Evolutionary conservation across 2,113 vertebrate species (phyloP).

Genomic region (Ondatra zibethicus): DNA sequence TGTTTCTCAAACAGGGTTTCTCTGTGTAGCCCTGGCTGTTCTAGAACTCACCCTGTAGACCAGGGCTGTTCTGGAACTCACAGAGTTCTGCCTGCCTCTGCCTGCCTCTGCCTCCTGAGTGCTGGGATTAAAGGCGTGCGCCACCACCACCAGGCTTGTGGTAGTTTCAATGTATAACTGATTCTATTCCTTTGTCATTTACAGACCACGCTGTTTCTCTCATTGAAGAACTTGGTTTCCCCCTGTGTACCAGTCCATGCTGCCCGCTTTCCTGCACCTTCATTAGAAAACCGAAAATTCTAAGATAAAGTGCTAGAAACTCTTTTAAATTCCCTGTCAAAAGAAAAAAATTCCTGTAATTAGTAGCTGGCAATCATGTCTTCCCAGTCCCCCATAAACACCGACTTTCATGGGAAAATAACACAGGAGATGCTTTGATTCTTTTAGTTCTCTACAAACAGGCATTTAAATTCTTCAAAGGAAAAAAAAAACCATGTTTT

Average conservation of each 20-base stretch:
- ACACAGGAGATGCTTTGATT: not conserved
- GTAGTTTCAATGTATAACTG: not conserved
- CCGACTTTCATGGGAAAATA: not conserved
- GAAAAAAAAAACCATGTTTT: not conserved
- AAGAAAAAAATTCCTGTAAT: conserved; percentile 13
- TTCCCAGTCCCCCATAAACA: not conserved
- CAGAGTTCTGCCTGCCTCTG: not conserved
- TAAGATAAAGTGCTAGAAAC: not conserved
- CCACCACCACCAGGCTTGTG: not conserved
- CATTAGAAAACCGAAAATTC: not conserved
- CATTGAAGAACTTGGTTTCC: not conserved
- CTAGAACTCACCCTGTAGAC: not conserved
- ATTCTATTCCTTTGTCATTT: not conserved
- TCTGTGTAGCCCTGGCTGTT: not conserved
- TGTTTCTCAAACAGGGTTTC: not conserved
- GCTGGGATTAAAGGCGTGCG: not conserved
- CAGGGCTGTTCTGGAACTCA: not conserved
- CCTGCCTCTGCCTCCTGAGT: not conserved
- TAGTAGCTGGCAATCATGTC: not conserved
- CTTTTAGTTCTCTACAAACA: conserved; percentile 25
- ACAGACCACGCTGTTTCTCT: not conserved
- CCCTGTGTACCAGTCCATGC: not conserved
- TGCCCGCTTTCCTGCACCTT: not conserved
- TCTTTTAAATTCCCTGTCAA: not conserved
- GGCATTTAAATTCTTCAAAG: not conserved